Base-by-base conservation (phyloP, 2,888 invertebrate genomes). In the Tetheella fluctuosa region DNA sequence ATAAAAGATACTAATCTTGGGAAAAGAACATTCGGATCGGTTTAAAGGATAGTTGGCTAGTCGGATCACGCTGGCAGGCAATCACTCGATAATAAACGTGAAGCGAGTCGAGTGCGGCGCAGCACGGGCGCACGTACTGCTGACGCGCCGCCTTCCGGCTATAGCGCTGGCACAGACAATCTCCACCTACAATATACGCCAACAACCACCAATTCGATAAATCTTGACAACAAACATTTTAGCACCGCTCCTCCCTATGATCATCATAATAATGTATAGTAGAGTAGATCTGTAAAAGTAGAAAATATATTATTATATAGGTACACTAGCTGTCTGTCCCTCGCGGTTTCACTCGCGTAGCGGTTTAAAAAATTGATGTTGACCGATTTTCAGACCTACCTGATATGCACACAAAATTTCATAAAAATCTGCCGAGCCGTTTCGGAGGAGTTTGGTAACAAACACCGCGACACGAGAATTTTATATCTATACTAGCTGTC, bases 71-170 rank as follows among this genome's bases (percentile, higher is more conserved):
- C 86, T 86, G 88, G 77, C 79, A 81, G 85, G 89, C 91, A 91
- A 92, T 91, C 91, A 90, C 88, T 91, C 85, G 88, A 91, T 89
- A 90, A 85, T 91, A 90, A 90, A 91, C 86, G 90, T 86, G 82
- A 80, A 88, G 84, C 84, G 85, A 84, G 85, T 80, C 76, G 83
- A 84, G 85, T 80, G 79, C 80, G 83, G 76, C 79, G 79, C 81
- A 77, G 81, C 76, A 78, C 80, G 80, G 81, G 68, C 76, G 77
- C 88, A 88, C 88, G 88, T 88, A 87, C 76, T 84, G 88, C 88
- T 88, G 88, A 88, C 85, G 30, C 54, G 78, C 76, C 74, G 74
- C 71, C 79, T 78, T 80, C 80, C 80, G 79, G 81, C 69, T 85
- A 84, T 86, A 83, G 64, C 75, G 80, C 75, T 77, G 73, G 73